Evolutionary conservation across 2,797 vertebrate genomes (phyloP).

Genomic region (Poeciliopsis gracilis): DNA sequence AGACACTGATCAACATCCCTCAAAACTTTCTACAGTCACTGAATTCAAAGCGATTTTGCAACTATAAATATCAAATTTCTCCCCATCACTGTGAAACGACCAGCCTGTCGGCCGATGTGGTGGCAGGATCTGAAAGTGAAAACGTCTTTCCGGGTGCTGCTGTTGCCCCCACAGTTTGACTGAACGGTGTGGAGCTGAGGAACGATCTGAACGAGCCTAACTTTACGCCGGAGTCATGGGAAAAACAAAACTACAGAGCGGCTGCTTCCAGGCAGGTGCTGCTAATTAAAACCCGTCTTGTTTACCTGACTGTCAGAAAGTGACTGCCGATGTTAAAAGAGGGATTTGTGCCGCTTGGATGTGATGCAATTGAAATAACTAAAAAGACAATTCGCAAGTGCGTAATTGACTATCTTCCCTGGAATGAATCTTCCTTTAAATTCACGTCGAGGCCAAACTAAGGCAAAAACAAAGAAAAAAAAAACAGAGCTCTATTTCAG

Average conservation of each 20-base stretch:
- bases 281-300: neutral
- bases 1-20: neutral
- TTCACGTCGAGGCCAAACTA: neutral
- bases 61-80: neutral
- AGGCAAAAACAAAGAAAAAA: neutral
- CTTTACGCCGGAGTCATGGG: neutral
- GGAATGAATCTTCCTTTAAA: neutral
- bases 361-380: neutral
- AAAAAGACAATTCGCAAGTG: neutral
- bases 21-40: neutral
- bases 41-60: neutral
- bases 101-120: neutral
- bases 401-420: neutral
- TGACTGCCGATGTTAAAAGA: neutral
- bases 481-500: neutral
- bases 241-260: neutral
- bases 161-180: neutral
- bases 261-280: neutral
- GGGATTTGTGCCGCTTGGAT: neutral
- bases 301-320: neutral
- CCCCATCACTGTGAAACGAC: neutral
- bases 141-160: neutral
- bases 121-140: neutral
- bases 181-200: neutral
- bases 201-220: neutral